phyloP scores from a whole-genome alignment of 1,140 invertebrate species.

The Drosophila persimilis region DNA sequence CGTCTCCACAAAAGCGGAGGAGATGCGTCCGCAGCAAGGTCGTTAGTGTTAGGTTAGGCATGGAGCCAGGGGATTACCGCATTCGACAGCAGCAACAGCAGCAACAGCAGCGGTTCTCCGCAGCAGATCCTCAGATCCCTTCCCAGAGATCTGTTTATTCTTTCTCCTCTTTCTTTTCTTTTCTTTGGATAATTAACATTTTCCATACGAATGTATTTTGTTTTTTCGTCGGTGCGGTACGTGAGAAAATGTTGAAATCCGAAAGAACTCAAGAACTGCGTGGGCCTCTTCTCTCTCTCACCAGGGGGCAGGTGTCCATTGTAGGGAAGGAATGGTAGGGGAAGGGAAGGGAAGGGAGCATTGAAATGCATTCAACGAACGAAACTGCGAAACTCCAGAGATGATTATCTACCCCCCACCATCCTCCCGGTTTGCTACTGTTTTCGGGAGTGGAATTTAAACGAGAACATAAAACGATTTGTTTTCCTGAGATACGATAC shows the following conservation, averaged over 20 bases:
- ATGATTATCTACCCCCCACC: conserved; percentile 26
- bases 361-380: conserved; percentile 70
- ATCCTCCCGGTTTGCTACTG: conserved; percentile 21
- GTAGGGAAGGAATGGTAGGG: background rate
- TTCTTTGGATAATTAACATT: conserved; percentile 62
- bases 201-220: conserved; percentile 41
- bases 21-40: conserved; percentile 17
- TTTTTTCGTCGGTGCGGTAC: conserved; percentile 38
- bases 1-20: background rate
- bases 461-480: conserved; percentile 36
- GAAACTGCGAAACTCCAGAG: conserved; percentile 43
- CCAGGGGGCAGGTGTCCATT: conserved; percentile 18
- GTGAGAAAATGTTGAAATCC: conserved; percentile 64
- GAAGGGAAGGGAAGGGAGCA: conserved; percentile 17
- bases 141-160: conserved; percentile 5
- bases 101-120: background rate
- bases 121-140: conserved; percentile 8
- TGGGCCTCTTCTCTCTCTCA: conserved; percentile 6
- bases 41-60: background rate
- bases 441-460: conserved; percentile 45
- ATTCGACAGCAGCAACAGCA: no score
- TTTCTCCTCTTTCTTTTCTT: conserved; percentile 9
- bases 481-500: conserved; percentile 4
- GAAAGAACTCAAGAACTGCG: conserved; percentile 26
- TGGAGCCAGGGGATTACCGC: no score